A percentile compares a stretch with the other conserved stretches of the same genome.
Evolutionary conservation across 2,797 vertebrate species (phyloP).

Genomic region (Molossus molossus): DNA sequence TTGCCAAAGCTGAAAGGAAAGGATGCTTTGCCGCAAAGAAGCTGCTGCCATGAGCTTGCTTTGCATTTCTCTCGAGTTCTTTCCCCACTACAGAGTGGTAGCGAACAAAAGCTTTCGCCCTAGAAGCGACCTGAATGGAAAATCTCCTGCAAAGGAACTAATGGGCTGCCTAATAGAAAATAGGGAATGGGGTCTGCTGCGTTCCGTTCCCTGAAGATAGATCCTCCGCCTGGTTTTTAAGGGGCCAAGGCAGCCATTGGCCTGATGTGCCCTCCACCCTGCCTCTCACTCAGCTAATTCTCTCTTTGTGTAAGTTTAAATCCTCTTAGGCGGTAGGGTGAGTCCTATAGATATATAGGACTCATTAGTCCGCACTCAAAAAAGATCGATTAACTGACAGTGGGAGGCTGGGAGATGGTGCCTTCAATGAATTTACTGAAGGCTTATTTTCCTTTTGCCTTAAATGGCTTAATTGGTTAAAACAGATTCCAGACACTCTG

Average conservation of each 20-base stretch:
- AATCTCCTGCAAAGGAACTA: slow-evolving; percentile 19
- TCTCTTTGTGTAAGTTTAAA: slow-evolving; percentile 73
- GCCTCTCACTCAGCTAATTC: not conserved
- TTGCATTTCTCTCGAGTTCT: slow-evolving; percentile 8
- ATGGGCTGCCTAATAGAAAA: slow-evolving; percentile 18
- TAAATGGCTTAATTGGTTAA: slow-evolving; percentile 82
- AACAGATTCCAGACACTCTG: slow-evolving; percentile 75
- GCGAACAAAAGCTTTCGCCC: slow-evolving; percentile 72
- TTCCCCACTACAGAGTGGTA: not conserved
- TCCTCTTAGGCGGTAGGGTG: slow-evolving; percentile 61
- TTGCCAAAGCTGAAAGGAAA: slow-evolving; percentile 45
- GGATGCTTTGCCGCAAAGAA: slow-evolving; percentile 71
- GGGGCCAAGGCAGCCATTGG: not conserved
- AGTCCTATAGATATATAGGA: slow-evolving; percentile 45
- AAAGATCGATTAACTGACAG: slow-evolving; percentile 81
- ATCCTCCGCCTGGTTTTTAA: not conserved
- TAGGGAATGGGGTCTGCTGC: not conserved
- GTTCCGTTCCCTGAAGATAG: not conserved
- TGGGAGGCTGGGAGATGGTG: slow-evolving; percentile 72
- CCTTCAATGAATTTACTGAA: slow-evolving; percentile 77
- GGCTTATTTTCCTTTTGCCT: slow-evolving; percentile 77
- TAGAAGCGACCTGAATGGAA: slow-evolving; percentile 58
- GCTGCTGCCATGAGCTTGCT: slow-evolving; percentile 40
- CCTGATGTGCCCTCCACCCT: not conserved
- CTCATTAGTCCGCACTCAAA: slow-evolving; percentile 85